Base-by-base conservation (phyloP, 2,888 invertebrate genomes). In the Caprella mutica region DNA sequence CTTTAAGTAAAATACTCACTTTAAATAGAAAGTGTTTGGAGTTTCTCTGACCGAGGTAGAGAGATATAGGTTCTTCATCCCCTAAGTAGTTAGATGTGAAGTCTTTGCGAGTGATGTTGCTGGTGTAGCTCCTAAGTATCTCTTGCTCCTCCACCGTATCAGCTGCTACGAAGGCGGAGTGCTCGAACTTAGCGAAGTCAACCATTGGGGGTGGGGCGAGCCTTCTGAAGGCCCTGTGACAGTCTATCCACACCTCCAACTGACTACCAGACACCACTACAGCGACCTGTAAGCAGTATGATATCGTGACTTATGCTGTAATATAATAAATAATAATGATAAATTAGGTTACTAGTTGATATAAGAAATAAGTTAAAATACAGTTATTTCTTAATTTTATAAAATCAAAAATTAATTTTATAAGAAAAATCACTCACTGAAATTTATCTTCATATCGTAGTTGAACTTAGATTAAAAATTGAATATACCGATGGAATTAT, bases 31-130 rank as follows among this genome's bases (percentile, higher is more conserved):
- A 88, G 77, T 87, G 86, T 72, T 83, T 83, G 74, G 79, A 79
- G 75, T 85, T 86, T 72, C 89, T 81, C 77, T 90, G 90, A 68
- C 90, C 91, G 66, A 91, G 78, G 86, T 86, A 90, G 67, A 91
- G 80, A 68, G 85, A 66, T 57, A 69, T 67, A 59, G 68, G 67
- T 43, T 66, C 66, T 19, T 48, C 48, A 17, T 30, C 48, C n/a
- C n/a, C n/a, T n/a, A n/a, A n/a, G n/a, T n/a, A n/a, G n/a, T n/a
- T n/a, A n/a, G n/a, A n/a, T n/a, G n/a, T n/a, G 30, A n/a, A 48
- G 17, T 48, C 30, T 5, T 5, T 17, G 6, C 19, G 17, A 12
- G 30, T 19, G 9, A 29, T 17, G 59, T 65, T 65, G 43, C 67
- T 67, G 63, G 66, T 65, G 63, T 67, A 65, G 3, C 29, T 48